Conservation (phyloP, 2,797 vertebrate genomes). For the Uromys caudimaculatus region DNA sequence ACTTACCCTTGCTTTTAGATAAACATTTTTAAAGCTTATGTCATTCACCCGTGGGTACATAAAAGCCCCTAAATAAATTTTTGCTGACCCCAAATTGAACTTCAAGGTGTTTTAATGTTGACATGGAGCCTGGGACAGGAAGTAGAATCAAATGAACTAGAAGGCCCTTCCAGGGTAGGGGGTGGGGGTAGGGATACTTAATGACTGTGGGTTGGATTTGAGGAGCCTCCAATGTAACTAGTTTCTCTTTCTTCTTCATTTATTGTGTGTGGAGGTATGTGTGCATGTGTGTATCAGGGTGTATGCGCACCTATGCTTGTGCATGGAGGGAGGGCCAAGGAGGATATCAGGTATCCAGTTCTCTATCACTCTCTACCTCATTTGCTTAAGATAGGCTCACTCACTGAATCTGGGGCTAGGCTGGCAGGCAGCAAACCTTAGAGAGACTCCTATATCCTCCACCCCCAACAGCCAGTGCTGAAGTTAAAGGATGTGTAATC, state of each 20-base stretch:
- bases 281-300: neutral
- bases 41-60: neutral
- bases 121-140: neutral
- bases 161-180: neutral
- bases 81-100: neutral
- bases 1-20: neutral
- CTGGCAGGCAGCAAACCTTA: neutral
- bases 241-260: neutral
- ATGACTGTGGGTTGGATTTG: neutral
- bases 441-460: neutral
- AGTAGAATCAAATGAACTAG: neutral
- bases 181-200: neutral
- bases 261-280: neutral
- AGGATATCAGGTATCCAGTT: neutral
- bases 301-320: neutral
- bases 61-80: neutral
- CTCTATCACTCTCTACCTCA: neutral
- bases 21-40: conserved; percentile 7
- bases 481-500: neutral
- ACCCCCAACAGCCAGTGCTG: neutral
- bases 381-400: neutral
- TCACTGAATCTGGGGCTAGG: neutral
- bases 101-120: neutral
- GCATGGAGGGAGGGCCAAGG: too few relatives aligned
- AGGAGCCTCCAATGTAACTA: neutral